phyloP scores from a whole-genome alignment of 1,140 invertebrate genomes.

The Drosophila insularis region DNA sequence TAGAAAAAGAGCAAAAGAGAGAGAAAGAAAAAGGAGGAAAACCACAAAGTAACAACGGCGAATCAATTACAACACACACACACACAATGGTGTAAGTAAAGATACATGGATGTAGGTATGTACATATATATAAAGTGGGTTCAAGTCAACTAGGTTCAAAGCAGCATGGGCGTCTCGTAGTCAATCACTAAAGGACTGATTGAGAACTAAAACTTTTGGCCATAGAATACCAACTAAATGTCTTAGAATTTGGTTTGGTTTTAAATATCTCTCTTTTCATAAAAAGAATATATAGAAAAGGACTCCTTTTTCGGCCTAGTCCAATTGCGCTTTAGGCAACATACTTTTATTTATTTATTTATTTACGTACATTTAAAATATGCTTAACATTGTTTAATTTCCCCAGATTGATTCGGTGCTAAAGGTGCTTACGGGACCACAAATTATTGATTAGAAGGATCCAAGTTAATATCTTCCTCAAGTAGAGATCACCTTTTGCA shows the following conservation, averaged over 20 bases:
- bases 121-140: constrained; percentile 10
- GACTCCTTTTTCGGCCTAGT: too few relatives aligned
- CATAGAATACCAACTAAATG: too few relatives aligned
- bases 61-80: constrained; percentile 57
- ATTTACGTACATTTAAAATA: too few relatives aligned
- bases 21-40: background rate
- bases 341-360: too few relatives aligned
- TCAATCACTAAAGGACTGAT: background rate
- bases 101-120: background rate
- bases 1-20: background rate
- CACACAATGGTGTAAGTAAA: background rate
- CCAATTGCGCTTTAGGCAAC: too few relatives aligned
- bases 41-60: constrained; percentile 27
- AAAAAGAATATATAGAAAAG: too few relatives aligned
- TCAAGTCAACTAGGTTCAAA: background rate
- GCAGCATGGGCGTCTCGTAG: background rate
- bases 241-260: too few relatives aligned
- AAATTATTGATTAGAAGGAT: too few relatives aligned
- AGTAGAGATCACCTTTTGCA: background rate
- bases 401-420: too few relatives aligned
- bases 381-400: too few relatives aligned
- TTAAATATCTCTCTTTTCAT: background rate
- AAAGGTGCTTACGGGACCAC: too few relatives aligned
- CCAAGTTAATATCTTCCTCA: too few relatives aligned
- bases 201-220: background rate